Evolutionary conservation across 2,113 vertebrate genomes (phyloP).

Genomic region (Puntigrus tetrazona): DNA sequence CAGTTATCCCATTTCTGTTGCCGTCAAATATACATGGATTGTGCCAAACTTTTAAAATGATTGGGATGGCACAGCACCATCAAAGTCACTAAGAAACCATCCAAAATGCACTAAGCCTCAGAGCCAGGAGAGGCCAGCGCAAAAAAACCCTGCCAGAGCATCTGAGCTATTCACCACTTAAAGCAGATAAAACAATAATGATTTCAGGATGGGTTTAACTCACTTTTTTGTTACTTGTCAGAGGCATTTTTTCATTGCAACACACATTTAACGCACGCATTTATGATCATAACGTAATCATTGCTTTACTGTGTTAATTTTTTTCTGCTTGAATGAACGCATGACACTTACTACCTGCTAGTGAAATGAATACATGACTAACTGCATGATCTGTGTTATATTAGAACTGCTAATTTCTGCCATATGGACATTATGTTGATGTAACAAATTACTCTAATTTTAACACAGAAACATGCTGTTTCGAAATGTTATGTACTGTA

Average conservation of each 20-base stretch:
- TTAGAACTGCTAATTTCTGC: neutral
- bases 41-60: constrained; percentile 59
- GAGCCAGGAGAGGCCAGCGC: neutral
- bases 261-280: neutral
- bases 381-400: neutral
- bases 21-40: constrained; percentile 48
- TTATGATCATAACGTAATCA: neutral
- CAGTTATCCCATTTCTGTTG: constrained; percentile 55
- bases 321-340: neutral
- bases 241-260: neutral
- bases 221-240: neutral
- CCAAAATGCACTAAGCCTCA: constrained; percentile 49
- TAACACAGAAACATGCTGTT: neutral
- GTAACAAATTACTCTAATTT: neutral
- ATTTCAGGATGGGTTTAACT: neutral
- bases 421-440: neutral
- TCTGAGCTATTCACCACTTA: constrained; percentile 3
- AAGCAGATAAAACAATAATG: neutral
- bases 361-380: neutral
- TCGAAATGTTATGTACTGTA: too few species aligned
- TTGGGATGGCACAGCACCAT: constrained; percentile 52
- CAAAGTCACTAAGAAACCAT: constrained; percentile 50
- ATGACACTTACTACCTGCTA: neutral
- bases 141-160: constrained; percentile 6
- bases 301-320: neutral